These are phyloP conservation scores for Sicus ferrugineus DNA, from an alignment of 2,888 invertebrate species.

Conservation along the genomic window DNA sequence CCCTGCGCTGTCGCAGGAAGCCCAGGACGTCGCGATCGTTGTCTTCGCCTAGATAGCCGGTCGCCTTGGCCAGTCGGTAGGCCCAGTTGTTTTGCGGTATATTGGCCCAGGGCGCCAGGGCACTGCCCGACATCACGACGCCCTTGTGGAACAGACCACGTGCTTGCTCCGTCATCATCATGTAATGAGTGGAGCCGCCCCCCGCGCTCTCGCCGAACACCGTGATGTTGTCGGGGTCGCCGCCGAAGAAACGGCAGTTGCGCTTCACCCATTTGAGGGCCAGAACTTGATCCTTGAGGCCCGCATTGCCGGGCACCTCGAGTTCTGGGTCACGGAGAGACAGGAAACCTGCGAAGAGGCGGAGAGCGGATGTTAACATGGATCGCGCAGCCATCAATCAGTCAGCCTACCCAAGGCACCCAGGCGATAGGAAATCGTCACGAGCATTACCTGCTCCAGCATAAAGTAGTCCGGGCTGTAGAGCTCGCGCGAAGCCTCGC, in stretches of 20 bases:
- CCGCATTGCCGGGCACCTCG: conserved; percentile 67
- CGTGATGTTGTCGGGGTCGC: conserved; percentile 67
- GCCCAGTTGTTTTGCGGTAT: conserved; percentile 56
- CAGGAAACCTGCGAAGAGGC: conserved; percentile 61
- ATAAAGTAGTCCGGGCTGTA: conserved; percentile 66
- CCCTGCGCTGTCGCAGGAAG: conserved; percentile 58
- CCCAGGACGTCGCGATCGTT: conserved; percentile 59
- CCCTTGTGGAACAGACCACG: conserved; percentile 62
- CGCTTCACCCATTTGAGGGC: conserved; percentile 67
- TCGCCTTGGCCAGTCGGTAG: conserved; percentile 56
- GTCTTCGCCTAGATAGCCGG: conserved; percentile 57
- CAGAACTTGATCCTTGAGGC: conserved; percentile 67
- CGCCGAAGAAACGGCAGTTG: conserved; percentile 66
- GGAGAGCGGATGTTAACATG: neutral
- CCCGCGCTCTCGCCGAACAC: conserved; percentile 68
- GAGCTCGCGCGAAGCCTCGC: conserved; percentile 62
- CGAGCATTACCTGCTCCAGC: conserved; percentile 65
- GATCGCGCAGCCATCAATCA: neutral
- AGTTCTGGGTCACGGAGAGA: conserved; percentile 64
- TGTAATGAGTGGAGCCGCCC: conserved; percentile 65
- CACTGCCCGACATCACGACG: conserved; percentile 60
- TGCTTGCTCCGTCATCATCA: conserved; percentile 66
- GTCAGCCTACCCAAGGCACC: conserved; percentile 61
- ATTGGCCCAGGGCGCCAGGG: conserved; percentile 58
- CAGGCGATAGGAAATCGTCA: conserved; percentile 66